A percentile compares a stretch with the other conserved stretches of the same genome.
Evolutionary conservation across 2,113 vertebrate genomes (phyloP).

Genomic region (Phycodurus eques): DNA sequence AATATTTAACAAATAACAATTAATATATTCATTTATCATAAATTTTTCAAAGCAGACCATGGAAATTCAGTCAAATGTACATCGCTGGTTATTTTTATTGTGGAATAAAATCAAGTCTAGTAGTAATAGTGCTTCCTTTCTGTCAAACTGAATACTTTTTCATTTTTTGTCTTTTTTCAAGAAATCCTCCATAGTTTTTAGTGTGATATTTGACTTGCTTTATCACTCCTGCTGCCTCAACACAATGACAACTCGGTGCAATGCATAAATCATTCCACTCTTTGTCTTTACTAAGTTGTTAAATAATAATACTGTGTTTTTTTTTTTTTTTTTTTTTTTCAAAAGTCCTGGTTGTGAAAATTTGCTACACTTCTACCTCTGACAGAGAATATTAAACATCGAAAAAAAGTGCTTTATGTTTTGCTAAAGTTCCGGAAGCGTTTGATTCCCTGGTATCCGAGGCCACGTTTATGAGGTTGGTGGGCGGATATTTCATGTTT

Average conservation of each 20-base stretch:
- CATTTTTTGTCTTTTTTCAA: not conserved
- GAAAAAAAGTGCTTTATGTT: not conserved
- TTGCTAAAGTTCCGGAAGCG: not conserved
- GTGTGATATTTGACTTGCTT: not conserved
- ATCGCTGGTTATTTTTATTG: not conserved
- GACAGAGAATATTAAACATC: not conserved
- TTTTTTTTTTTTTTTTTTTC: not conserved
- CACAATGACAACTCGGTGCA: slow-evolving; percentile 1
- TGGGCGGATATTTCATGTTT: not conserved
- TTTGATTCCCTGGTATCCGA: not conserved
- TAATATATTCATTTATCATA: not conserved
- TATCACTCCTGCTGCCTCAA: not conserved
- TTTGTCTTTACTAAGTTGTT: not conserved
- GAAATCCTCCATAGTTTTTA: not conserved
- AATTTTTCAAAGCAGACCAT: not conserved
- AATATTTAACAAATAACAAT: not conserved
- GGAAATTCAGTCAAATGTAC: not conserved
- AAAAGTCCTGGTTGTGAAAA: not conserved
- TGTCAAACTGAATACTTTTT: not conserved
- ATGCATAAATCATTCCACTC: not conserved
- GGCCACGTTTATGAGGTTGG: slow-evolving; percentile 3
- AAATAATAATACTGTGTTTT: not conserved
- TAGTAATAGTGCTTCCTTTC: not conserved
- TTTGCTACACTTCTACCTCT: slow-evolving; percentile 2
- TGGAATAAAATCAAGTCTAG: not conserved